Percentiles rank a stretch among this genome's conserved stretches.
Evolutionary conservation across 2,797 vertebrate genomes (phyloP).

Genomic region (Periparus ater): DNA sequence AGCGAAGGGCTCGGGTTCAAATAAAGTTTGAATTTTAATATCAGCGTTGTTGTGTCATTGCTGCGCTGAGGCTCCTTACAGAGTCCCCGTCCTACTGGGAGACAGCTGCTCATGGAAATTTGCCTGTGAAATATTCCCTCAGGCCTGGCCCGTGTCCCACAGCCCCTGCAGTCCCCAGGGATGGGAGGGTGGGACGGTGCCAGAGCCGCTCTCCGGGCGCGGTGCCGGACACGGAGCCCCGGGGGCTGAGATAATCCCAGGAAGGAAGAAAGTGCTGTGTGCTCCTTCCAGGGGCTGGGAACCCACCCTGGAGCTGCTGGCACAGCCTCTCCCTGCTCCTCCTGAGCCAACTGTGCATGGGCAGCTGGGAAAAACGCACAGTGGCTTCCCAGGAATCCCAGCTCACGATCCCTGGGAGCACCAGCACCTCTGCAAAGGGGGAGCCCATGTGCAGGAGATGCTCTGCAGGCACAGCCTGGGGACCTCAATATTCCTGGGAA

Average conservation of each 20-base stretch:
- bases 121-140: background rate
- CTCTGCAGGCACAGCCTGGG: background rate
- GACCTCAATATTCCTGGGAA: background rate
- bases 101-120: background rate
- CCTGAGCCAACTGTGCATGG: background rate
- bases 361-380: background rate
- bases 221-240: background rate
- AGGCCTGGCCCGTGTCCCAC: background rate
- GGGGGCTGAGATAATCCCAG: slow-evolving; percentile 47
- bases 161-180: slow-evolving; percentile 4
- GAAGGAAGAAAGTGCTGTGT: slow-evolving; percentile 1
- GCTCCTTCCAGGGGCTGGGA: slow-evolving; percentile 32
- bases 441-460: background rate
- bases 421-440: rapidly evolving
- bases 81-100: background rate
- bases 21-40: background rate
- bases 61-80: background rate
- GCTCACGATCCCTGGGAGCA: background rate
- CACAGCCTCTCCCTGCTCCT: background rate
- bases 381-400: background rate
- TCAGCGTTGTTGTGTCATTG: rapidly evolving
- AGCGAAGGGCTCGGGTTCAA: background rate
- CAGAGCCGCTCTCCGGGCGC: background rate
- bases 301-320: slow-evolving; percentile 41
- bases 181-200: background rate